These are phyloP conservation scores for Hiodon alosoides DNA, from an alignment of 2,113 vertebrate genomes.

Conservation along the genomic window DNA sequence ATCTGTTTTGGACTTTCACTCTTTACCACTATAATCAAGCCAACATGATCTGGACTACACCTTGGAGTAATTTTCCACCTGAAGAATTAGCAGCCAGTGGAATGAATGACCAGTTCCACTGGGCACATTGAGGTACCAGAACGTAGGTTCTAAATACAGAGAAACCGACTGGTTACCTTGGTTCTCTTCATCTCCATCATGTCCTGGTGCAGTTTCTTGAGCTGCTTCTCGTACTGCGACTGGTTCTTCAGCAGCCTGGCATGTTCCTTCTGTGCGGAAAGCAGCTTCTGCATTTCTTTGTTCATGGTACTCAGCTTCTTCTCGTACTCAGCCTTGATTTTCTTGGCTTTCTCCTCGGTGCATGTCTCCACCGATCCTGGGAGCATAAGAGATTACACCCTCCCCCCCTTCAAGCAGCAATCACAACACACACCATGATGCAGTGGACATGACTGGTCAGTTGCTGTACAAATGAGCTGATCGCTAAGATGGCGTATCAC, in stretches of 20 bases:
- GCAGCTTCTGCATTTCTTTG: slow-evolving; percentile 91
- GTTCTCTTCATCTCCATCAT: slow-evolving; percentile 98
- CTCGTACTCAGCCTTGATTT: slow-evolving; percentile 87
- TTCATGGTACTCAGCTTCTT: slow-evolving; percentile 93
- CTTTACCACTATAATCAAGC: neutral
- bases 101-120: too few relatives aligned
- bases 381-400: neutral
- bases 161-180: slow-evolving; percentile 65
- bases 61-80: too few relatives aligned
- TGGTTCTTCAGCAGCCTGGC: slow-evolving; percentile 91
- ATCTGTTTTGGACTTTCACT: neutral
- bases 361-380: slow-evolving; percentile 86
- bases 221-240: slow-evolving; percentile 93
- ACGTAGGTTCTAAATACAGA: too few relatives aligned
- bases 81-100: too few relatives aligned
- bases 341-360: slow-evolving; percentile 94
- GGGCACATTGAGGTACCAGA: too few relatives aligned
- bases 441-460: too few relatives aligned
- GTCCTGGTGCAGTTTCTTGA: slow-evolving; percentile 90
- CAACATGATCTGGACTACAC: too few relatives aligned
- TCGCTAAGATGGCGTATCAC: too few relatives aligned
- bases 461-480: too few relatives aligned
- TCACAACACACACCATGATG: neutral
- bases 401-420: neutral
- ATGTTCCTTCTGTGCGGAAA: slow-evolving; percentile 90